Conservation (phyloP, 2,113 vertebrate species). For the Phycodurus eques region DNA sequence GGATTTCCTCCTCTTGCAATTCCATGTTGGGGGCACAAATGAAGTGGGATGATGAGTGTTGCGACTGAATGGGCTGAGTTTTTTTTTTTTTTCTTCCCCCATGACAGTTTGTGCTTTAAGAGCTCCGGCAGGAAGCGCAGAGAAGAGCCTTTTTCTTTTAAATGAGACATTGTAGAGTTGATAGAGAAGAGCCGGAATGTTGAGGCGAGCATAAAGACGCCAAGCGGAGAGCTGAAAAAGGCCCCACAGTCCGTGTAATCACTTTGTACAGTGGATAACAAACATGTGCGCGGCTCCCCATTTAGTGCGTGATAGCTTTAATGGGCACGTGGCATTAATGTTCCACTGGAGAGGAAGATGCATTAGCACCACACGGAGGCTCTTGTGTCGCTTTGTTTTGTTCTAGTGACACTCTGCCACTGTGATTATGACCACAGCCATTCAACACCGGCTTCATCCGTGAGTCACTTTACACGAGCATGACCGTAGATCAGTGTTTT, state of each 20-base stretch:
- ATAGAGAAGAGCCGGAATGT: constrained; percentile 52
- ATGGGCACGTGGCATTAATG: constrained; percentile 40
- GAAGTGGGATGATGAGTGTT: constrained; percentile 47
- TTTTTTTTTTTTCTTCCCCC: constrained; percentile 1
- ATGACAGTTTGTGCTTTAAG: constrained; percentile 47
- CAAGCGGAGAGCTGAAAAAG: constrained; percentile 27
- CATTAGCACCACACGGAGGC: constrained; percentile 9
- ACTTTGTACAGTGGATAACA: constrained; percentile 28
- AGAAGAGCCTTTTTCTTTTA: constrained; percentile 44
- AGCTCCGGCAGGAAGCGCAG: constrained; percentile 47
- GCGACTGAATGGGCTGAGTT: constrained; percentile 54
- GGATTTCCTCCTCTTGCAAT: constrained; percentile 64
- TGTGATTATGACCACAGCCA: constrained; percentile 1
- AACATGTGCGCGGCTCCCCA: constrained; percentile 28
- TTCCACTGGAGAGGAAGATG: constrained; percentile 23
- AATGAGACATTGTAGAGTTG: constrained; percentile 57
- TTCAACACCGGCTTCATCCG: constrained; percentile 2
- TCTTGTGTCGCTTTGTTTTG: background rate
- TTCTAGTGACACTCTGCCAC: background rate
- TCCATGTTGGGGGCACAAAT: constrained; percentile 52
- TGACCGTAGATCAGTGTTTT: background rate
- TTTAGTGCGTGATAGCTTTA: constrained; percentile 49
- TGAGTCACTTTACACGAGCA: background rate
- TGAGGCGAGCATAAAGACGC: constrained; percentile 49
- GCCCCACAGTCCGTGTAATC: constrained; percentile 42